Evolutionary conservation across 1,140 invertebrate species (phyloP).

Genomic region (Bombus pascuorum): DNA sequence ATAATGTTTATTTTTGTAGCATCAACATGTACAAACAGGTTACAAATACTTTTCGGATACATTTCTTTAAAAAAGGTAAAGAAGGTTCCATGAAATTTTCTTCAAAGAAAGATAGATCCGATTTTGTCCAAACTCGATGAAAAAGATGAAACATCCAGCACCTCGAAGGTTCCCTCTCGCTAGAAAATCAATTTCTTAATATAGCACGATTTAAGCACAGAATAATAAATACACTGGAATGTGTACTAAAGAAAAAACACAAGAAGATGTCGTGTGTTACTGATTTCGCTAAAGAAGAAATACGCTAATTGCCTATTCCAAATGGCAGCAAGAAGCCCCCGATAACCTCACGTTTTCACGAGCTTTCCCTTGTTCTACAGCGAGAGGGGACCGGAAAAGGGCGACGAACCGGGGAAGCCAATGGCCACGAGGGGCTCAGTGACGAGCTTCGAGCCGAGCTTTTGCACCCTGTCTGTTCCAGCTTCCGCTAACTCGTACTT

Average conservation of each 20-base stretch:
- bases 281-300: neutral
- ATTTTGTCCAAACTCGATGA: neutral
- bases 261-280: neutral
- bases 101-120: too few relatives aligned
- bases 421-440: constrained; percentile 28
- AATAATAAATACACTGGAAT: neutral
- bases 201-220: neutral
- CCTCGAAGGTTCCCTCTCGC: neutral
- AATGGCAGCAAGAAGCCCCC: neutral
- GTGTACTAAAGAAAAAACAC: neutral
- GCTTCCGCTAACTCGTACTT: constrained; percentile 69
- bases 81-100: too few relatives aligned
- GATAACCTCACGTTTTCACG: neutral
- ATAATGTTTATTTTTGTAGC: too few relatives aligned
- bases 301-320: neutral
- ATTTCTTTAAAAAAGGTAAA: too few relatives aligned
- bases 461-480: constrained; percentile 69
- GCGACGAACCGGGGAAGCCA: constrained; percentile 40
- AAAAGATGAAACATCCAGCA: neutral
- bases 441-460: constrained; percentile 61
- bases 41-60: too few relatives aligned
- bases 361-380: neutral
- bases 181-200: neutral
- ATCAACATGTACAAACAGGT: too few relatives aligned
- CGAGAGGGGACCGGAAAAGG: neutral